These are phyloP conservation scores for Karalla daura DNA, from an alignment of 2,797 vertebrate genomes.

Conservation along the genomic window DNA sequence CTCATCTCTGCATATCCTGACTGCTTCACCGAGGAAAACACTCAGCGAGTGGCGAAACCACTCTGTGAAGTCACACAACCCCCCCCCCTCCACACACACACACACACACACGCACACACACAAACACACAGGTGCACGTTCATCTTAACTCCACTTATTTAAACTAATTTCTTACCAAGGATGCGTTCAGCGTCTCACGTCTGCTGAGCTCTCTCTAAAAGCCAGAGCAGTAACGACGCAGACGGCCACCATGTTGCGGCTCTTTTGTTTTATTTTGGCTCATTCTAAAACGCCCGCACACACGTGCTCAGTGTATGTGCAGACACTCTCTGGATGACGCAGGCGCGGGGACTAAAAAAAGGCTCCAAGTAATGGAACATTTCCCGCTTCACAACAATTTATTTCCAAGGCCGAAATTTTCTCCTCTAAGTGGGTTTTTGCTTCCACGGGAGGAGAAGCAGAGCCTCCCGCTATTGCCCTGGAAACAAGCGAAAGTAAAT, in stretches of 20 bases:
- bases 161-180: constrained; percentile 5
- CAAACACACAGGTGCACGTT: constrained; percentile 5
- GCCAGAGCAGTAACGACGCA: too few relatives aligned
- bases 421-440: constrained; percentile 45
- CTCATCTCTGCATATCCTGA: constrained; percentile 72
- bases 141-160: constrained; percentile 8
- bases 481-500: constrained; percentile 68
- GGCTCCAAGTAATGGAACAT: constrained; percentile 37
- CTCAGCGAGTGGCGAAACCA: constrained; percentile 43
- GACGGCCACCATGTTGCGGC: too few relatives aligned
- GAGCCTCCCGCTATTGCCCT: constrained; percentile 56
- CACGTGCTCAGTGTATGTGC: not conserved
- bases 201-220: too few relatives aligned
- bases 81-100: constrained; percentile 5
- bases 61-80: constrained; percentile 22
- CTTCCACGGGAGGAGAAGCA: constrained; percentile 31
- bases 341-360: constrained; percentile 31
- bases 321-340: too few relatives aligned
- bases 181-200: too few relatives aligned
- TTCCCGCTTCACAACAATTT: constrained; percentile 20
- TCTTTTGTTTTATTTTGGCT: not conserved
- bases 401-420: constrained; percentile 45
- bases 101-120: constrained; percentile 8
- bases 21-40: constrained; percentile 58
- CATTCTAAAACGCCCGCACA: not conserved